Evolutionary conservation across 2,113 vertebrate species (phyloP).

Genomic region (Empidonax alnorum): DNA sequence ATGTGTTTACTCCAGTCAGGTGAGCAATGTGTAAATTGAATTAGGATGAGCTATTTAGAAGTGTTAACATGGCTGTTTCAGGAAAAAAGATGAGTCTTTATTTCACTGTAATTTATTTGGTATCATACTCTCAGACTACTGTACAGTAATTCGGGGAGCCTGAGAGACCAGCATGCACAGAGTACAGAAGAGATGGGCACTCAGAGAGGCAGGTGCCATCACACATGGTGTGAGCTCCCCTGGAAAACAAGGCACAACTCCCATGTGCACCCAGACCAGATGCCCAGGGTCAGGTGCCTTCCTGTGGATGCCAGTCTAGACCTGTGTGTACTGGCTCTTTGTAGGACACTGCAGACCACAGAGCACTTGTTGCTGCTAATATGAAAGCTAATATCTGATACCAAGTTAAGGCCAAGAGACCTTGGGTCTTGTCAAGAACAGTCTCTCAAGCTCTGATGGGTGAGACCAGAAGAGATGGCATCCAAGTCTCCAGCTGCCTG

Average conservation of each 20-base stretch:
- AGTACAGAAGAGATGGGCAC: not conserved
- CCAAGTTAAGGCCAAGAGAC: not conserved
- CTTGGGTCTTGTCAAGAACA: not conserved
- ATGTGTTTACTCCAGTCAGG: not conserved
- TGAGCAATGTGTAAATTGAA: not conserved
- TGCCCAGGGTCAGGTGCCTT: not conserved
- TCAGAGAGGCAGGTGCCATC: not conserved
- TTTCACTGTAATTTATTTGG: not conserved
- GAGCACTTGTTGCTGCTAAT: not conserved
- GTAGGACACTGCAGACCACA: not conserved
- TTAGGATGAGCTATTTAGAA: not conserved
- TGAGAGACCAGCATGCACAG: not conserved
- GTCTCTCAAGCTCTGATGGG: not conserved
- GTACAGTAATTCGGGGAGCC: not conserved
- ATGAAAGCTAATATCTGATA: not conserved
- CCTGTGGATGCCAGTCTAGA: not conserved
- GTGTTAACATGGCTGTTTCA: not conserved
- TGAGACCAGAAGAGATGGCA: not conserved
- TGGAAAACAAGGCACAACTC: not conserved
- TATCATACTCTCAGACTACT: not conserved
- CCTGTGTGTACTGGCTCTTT: rapidly evolving
- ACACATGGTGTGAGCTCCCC: not conserved
- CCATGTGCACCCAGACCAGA: not conserved
- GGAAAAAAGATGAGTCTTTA: not conserved
- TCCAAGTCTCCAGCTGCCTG: not conserved